Evolutionary conservation across 2,797 vertebrate species (phyloP).

Genomic region (Chromis chromis): DNA sequence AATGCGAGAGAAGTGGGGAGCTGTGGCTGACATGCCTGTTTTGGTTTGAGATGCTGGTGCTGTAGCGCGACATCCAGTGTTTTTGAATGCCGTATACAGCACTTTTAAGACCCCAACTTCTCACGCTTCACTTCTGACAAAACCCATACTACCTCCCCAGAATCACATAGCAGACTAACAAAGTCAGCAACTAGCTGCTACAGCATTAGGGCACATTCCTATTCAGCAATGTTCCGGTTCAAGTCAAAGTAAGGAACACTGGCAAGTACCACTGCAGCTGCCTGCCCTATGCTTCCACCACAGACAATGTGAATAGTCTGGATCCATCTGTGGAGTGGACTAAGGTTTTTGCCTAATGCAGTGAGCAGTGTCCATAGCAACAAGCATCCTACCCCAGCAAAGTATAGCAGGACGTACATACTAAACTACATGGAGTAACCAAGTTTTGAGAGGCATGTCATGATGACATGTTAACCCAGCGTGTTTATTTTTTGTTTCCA

Average conservation of each 20-base stretch:
- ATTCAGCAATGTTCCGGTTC: no score
- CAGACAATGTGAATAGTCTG: constrained; percentile 21
- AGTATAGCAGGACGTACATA: constrained; percentile 11
- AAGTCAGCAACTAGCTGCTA: not conserved
- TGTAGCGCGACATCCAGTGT: no score
- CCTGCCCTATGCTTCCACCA: not conserved
- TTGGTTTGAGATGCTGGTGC: no score
- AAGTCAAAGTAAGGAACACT: no score
- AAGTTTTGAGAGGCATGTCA: constrained; percentile 25
- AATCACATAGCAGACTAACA: not conserved
- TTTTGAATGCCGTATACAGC: no score
- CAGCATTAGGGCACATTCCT: not conserved
- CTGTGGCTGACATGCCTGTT: no score
- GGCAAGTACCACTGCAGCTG: not conserved
- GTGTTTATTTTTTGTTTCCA: constrained; percentile 10
- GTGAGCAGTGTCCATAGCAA: constrained; percentile 53
- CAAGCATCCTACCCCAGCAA: constrained; percentile 23
- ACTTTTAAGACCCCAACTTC: no score
- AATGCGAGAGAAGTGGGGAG: no score
- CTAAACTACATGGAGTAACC: not conserved
- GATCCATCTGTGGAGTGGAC: constrained; percentile 16
- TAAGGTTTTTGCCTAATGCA: constrained; percentile 31
- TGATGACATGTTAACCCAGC: not conserved
- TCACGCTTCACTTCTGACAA: not conserved
- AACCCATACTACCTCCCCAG: not conserved